Percentiles rank a stretch among this genome's conserved stretches.
Conservation (phyloP, 2,113 vertebrate genomes). For the Eclectus roratus region DNA sequence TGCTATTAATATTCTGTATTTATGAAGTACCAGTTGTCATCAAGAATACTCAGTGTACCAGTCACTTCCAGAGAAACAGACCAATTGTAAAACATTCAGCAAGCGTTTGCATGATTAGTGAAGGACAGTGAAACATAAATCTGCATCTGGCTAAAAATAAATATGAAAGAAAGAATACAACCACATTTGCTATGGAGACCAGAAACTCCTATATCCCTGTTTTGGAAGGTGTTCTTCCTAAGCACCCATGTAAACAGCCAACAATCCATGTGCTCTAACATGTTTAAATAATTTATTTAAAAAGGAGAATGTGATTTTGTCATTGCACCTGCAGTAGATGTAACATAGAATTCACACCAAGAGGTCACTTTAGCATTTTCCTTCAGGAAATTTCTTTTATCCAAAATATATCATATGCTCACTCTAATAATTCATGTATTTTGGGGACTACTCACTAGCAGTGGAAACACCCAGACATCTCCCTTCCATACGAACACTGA, state of each 20-base stretch:
- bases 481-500: neutral
- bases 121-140: neutral
- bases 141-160: neutral
- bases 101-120: neutral
- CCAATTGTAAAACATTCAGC: neutral
- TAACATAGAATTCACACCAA: neutral
- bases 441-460: neutral
- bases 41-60: neutral
- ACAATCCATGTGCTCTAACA: neutral
- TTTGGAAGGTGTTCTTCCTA: neutral
- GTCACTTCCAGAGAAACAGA: neutral
- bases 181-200: neutral
- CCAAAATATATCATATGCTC: neutral
- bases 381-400: neutral
- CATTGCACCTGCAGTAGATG: neutral
- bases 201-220: neutral
- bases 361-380: neutral
- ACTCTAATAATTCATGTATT: neutral
- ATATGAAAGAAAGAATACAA: neutral
- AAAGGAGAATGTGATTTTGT: neutral
- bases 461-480: neutral
- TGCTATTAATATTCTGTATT: neutral
- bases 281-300: neutral
- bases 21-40: slow-evolving; percentile 24
- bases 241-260: neutral